Percentiles rank a stretch among this genome's conserved stretches.
Evolutionary conservation across 2,113 vertebrate genomes (phyloP).

Genomic region (Coreoperca whiteheadi): DNA sequence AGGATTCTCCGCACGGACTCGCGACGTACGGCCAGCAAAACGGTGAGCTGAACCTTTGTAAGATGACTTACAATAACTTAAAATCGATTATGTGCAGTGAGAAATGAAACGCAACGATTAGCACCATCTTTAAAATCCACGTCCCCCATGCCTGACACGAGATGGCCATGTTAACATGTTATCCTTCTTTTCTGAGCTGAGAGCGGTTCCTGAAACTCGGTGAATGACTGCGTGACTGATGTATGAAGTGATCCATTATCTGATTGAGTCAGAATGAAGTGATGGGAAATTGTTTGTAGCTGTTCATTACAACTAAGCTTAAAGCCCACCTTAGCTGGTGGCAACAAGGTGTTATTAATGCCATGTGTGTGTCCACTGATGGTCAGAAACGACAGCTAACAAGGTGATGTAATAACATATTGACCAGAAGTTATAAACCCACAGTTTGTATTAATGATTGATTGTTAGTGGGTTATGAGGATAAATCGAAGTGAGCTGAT

Average conservation of each 20-base stretch:
- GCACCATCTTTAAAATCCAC: slow-evolving; percentile 74
- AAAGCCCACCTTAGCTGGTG: slow-evolving; percentile 17
- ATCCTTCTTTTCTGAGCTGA: not conserved
- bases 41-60: slow-evolving; percentile 65
- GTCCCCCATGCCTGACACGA: slow-evolving; percentile 46
- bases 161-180: slow-evolving; percentile 56
- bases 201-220: not conserved
- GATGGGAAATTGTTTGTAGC: not conserved
- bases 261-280: not conserved
- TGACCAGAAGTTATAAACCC: not conserved
- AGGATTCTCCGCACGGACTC: slow-evolving; percentile 47
- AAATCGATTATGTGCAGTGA: slow-evolving; percentile 28
- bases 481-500: not conserved
- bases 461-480: not conserved
- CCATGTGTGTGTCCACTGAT: slow-evolving; percentile 3
- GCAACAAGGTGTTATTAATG: slow-evolving; percentile 24
- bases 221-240: not conserved
- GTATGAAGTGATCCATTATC: not conserved
- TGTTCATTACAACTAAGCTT: not conserved
- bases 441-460: not conserved
- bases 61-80: slow-evolving; percentile 31
- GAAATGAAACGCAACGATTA: slow-evolving; percentile 37
- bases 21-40: slow-evolving; percentile 25
- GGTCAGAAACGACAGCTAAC: slow-evolving; percentile 13
- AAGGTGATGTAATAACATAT: not conserved